These are phyloP conservation scores for Gambusia affinis DNA, from an alignment of 2,113 vertebrate genomes.

Conservation along the genomic window DNA sequence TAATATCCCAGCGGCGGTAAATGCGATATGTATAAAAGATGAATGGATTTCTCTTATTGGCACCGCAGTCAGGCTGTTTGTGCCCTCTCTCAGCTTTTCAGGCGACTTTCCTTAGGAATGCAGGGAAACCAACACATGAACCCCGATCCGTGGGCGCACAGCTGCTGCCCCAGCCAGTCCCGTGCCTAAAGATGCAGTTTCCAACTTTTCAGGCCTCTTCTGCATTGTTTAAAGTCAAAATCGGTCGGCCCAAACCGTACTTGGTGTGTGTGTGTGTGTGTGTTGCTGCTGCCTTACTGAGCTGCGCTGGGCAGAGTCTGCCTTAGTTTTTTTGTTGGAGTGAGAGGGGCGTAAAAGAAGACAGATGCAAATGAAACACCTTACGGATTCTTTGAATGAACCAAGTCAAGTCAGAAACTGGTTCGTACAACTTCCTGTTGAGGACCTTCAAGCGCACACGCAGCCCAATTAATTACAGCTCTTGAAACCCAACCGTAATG, in stretches of 20 bases:
- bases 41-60: slow-evolving; percentile 36
- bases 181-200: slow-evolving; percentile 45
- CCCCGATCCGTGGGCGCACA: slow-evolving; percentile 62
- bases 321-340: slow-evolving; percentile 25
- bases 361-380: slow-evolving; percentile 24
- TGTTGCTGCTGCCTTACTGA: slow-evolving; percentile 15
- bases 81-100: slow-evolving; percentile 65
- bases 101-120: slow-evolving; percentile 62
- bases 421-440: slow-evolving; percentile 16
- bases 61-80: slow-evolving; percentile 37
- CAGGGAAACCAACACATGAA: slow-evolving; percentile 50
- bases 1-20: slow-evolving; percentile 46
- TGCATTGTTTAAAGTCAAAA: slow-evolving; percentile 46
- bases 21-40: slow-evolving; percentile 42
- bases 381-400: background rate
- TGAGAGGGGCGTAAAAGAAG: slow-evolving; percentile 50
- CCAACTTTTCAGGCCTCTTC: slow-evolving; percentile 22
- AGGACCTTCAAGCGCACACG: background rate
- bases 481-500: too few species aligned
- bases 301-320: slow-evolving; percentile 43
- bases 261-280: background rate
- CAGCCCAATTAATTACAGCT: background rate
- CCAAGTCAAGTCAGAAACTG: background rate
- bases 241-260: slow-evolving; percentile 7
- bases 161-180: slow-evolving; percentile 40